Conservation (phyloP, 2,888 invertebrate genomes). For the Tricholauxania praeusta region DNA sequence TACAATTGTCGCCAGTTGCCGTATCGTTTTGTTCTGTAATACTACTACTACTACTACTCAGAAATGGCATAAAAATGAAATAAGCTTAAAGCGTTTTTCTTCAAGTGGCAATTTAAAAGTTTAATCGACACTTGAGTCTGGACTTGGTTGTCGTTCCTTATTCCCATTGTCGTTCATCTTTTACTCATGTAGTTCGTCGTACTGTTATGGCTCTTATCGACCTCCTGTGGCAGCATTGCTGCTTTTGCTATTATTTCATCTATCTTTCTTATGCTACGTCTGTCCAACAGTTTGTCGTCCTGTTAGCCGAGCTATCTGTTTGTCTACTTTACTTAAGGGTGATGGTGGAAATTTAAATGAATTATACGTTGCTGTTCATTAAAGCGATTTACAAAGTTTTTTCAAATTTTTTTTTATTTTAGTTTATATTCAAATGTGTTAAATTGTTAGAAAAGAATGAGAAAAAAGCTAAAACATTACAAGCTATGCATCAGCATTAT, state of each 20-base stretch:
- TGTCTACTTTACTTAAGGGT: neutral
- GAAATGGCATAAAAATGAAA: conserved; percentile 27
- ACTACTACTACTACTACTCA: neutral
- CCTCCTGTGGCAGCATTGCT: neutral
- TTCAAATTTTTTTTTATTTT: neutral
- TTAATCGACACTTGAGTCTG: conserved; percentile 33
- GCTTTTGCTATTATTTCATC: neutral
- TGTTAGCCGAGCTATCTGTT: neutral
- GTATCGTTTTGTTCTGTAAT: too few species aligned
- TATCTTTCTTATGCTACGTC: neutral
- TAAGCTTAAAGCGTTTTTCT: conserved; percentile 31
- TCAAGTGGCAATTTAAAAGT: conserved; percentile 32
- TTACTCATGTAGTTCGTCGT: too few species aligned
- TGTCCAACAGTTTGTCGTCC: neutral
- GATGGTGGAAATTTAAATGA: conserved; percentile 6
- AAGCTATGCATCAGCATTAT: too few species aligned
- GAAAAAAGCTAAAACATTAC: too few species aligned
- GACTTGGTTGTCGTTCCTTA: neutral
- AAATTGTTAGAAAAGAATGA: too few species aligned
- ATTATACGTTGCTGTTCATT: neutral
- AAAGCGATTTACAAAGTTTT: neutral
- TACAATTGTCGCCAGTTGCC: too few species aligned
- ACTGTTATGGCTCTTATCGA: too few species aligned
- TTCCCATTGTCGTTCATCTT: too few species aligned
- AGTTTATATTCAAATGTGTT: too few species aligned